Percentiles rank a stretch among this genome's conserved stretches.
Conservation (phyloP, 1,140 invertebrate species). For the Neodiprion pinetum region DNA sequence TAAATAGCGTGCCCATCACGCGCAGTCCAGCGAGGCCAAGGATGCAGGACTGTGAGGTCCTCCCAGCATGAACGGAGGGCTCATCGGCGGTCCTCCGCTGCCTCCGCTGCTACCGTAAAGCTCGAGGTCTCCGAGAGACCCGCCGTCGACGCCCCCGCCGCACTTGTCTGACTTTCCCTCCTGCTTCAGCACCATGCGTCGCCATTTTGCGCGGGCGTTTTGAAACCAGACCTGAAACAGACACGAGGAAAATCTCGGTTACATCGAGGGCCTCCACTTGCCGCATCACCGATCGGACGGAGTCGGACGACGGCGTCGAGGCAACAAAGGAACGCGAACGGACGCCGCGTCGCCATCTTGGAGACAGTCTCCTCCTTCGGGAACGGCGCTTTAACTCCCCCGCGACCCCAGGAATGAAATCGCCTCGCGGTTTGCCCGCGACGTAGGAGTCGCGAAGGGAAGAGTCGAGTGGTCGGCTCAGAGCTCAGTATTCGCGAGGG, state of each 20-base stretch:
- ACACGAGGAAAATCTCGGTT: conserved; percentile 25
- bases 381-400: conserved; percentile 39
- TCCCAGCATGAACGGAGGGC: conserved; percentile 57
- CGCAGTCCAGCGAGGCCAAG: conserved; percentile 57
- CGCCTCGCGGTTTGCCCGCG: conserved; percentile 16
- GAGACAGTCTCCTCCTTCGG: conserved; percentile 54
- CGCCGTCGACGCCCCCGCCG: conserved; percentile 56
- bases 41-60: conserved; percentile 59
- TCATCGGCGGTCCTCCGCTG: conserved; percentile 57
- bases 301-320: not conserved
- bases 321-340: conserved; percentile 40
- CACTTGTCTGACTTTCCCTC: conserved; percentile 77
- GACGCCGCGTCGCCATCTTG: conserved; percentile 51
- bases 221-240: conserved; percentile 96
- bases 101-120: conserved; percentile 59
- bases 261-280: not conserved
- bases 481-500: conserved; percentile 52
- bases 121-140: conserved; percentile 56
- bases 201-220: conserved; percentile 97
- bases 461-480: conserved; percentile 31
- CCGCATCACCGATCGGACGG: no score
- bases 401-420: conserved; percentile 32
- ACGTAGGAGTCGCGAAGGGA: conserved; percentile 25
- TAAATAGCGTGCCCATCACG: conserved; percentile 47
- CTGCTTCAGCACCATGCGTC: conserved; percentile 89